Evolutionary conservation across 2,113 vertebrate genomes (phyloP).

Genomic region (Nanorana parkeri): DNA sequence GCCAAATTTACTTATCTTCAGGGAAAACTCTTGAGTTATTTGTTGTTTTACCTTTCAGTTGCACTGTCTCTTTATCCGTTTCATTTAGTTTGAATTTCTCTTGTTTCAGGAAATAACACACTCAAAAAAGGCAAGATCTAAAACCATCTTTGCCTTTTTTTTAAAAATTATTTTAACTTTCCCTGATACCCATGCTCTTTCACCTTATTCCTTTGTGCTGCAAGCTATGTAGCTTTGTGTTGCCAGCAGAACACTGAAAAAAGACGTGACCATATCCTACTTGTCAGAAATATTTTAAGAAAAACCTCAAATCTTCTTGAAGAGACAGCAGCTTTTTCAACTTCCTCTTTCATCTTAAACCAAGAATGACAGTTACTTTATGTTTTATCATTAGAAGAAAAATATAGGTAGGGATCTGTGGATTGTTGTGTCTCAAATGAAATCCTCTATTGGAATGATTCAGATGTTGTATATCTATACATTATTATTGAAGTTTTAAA

Average conservation of each 20-base stretch:
- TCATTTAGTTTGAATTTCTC: neutral
- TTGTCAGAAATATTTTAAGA: slow-evolving; percentile 53
- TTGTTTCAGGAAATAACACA: neutral
- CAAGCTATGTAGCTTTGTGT: slow-evolving; percentile 23
- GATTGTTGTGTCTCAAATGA: slow-evolving; percentile 20
- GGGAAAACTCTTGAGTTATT: neutral
- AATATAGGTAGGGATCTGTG: neutral
- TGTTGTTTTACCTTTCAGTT: neutral
- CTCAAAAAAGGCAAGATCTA: slow-evolving; percentile 26
- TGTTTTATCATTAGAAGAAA: slow-evolving; percentile 40
- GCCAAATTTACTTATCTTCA: neutral
- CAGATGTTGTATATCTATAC: neutral
- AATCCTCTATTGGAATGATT: neutral
- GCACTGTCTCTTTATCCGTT: neutral
- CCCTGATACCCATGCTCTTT: slow-evolving; percentile 25
- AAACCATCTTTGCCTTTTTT: slow-evolving; percentile 20
- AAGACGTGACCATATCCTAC: slow-evolving; percentile 30
- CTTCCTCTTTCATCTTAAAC: slow-evolving; percentile 27
- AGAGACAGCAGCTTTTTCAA: slow-evolving; percentile 30
- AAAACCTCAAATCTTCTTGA: slow-evolving; percentile 41
- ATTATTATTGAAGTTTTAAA: neutral
- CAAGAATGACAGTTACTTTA: slow-evolving; percentile 18
- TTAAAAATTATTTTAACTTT: slow-evolving; percentile 30
- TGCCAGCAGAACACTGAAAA: slow-evolving; percentile 23
- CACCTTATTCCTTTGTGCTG: slow-evolving; percentile 36